Conservation (phyloP, 2,797 vertebrate genomes). For the Semotilus atromaculatus region DNA sequence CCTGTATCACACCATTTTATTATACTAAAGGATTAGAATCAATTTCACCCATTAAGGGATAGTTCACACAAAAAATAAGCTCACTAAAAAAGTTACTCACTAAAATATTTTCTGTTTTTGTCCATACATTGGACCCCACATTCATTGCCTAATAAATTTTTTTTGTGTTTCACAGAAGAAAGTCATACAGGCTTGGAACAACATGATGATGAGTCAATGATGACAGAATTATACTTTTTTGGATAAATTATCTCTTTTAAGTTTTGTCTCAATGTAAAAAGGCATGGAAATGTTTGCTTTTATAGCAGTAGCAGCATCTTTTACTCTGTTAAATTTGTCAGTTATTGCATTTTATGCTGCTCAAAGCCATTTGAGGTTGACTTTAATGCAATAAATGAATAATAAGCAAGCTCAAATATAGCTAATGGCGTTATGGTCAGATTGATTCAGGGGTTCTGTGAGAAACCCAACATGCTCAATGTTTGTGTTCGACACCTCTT, state of each 20-base stretch:
- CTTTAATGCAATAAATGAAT: conserved; percentile 23
- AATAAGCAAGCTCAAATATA: conserved; percentile 12
- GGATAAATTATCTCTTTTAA: neutral
- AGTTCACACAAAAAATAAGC: neutral
- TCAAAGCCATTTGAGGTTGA: conserved; percentile 9
- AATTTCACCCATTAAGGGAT: neutral
- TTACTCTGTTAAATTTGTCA: conserved; percentile 19
- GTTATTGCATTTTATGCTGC: conserved; percentile 25
- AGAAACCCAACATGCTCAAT: conserved; percentile 14
- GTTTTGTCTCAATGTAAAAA: neutral
- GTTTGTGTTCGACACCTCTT: conserved; percentile 9
- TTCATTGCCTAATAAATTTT: neutral
- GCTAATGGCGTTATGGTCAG: neutral
- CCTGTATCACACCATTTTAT: neutral
- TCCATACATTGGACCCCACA: neutral
- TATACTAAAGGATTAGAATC: neutral
- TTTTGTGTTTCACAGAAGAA: neutral
- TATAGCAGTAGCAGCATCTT: neutral
- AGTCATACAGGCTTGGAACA: neutral
- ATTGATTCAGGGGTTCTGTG: conserved; percentile 19
- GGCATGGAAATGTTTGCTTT: neutral
- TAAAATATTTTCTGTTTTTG: neutral
- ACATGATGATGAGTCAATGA: neutral
- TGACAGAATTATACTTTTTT: neutral
- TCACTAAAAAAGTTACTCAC: too few relatives aligned